Base-by-base conservation (phyloP, 2,113 vertebrate genomes). In the Trichechus manatus region DNA sequence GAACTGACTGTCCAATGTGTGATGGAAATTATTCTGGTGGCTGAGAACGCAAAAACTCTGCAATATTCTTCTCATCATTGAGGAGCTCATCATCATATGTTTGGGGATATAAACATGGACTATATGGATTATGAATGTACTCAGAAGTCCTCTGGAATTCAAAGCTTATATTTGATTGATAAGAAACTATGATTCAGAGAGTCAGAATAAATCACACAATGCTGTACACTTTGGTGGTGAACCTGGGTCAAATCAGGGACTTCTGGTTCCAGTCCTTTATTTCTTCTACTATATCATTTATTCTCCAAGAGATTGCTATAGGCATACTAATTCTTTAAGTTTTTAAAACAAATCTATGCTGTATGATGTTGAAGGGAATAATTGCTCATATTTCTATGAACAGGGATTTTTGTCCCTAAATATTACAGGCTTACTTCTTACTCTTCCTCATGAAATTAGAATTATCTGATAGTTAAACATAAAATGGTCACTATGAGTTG, bases 11-110 rank as follows among this genome's bases (percentile, higher is more conserved):
- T 90, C 22, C 68, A 92, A 59, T 42, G 22, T 72, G 13, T 87
- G 93, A 90, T 90, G 29, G 9, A 77, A 94, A 78, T 81, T 85
- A 39, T 89, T 70, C 74, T 95, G 36, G 50, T 85, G 72, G 87
- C 78, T 61, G 36, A 85, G 27, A 20, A 85, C 72, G 39, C 25
- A 72, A 44, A 87, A 83, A 10, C 36, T 72, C 36, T 14, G 44
- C 9, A 91, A 8, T 84, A 77, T 39, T 92, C 8, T 77, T 33
- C 64, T 79, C 14, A 23, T 23, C 9, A n/a, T 20, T 61, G 22
- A 91, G 7, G 91, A 77, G 10, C 22, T 44, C n/a, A 56, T 61
- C 17, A 17, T 56, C 53, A 14, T 66, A 64, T 39, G 27, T 79
- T 86, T 91, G 53, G 29, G 47, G 91, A 74, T 59, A 25, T n/a